A percentile compares a stretch with the other conserved stretches of the same genome.
phyloP scores from a whole-genome alignment of 2,888 invertebrate genomes.

The Fragum fragum region DNA sequence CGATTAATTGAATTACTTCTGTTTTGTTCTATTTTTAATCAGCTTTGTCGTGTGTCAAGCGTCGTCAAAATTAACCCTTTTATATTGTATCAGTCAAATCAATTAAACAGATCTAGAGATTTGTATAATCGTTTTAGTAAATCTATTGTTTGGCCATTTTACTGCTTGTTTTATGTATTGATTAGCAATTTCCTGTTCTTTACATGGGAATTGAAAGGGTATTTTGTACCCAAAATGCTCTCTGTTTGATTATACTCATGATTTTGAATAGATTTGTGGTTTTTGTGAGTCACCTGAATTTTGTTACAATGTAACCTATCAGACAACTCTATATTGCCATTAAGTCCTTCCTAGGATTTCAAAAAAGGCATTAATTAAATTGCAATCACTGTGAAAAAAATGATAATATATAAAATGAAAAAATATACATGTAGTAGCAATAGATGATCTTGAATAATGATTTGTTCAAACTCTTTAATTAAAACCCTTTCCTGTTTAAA shows the following conservation, averaged over 20 bases:
- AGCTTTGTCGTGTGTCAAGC: conserved; percentile 26
- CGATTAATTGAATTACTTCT: conserved; percentile 4
- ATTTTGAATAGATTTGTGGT: conserved; percentile 3
- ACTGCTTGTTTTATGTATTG: conserved; percentile 31
- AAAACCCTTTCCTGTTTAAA: too few relatives aligned
- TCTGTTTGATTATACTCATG: conserved; percentile 1
- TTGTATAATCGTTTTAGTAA: conserved; percentile 19
- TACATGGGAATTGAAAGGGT: not conserved
- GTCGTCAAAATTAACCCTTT: conserved; percentile 12
- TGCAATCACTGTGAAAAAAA: too few relatives aligned
- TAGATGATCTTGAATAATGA: too few relatives aligned
- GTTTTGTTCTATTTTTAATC: conserved; percentile 10
- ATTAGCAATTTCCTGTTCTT: conserved; percentile 27
- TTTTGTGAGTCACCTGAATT: conserved; percentile 2
- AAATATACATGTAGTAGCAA: too few relatives aligned
- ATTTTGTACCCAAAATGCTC: not conserved
- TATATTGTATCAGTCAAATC: conserved; percentile 20
- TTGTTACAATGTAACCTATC: too few relatives aligned
- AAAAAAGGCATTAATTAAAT: too few relatives aligned
- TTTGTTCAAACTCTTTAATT: too few relatives aligned
- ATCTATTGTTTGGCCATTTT: conserved; percentile 20
- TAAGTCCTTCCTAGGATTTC: too few relatives aligned
- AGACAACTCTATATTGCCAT: too few relatives aligned
- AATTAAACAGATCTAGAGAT: conserved; percentile 24
- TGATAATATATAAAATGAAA: too few relatives aligned